These are phyloP conservation scores for Phrynocephalus versicolor DNA, from an alignment of 2,113 vertebrate species.

Conservation along the genomic window DNA sequence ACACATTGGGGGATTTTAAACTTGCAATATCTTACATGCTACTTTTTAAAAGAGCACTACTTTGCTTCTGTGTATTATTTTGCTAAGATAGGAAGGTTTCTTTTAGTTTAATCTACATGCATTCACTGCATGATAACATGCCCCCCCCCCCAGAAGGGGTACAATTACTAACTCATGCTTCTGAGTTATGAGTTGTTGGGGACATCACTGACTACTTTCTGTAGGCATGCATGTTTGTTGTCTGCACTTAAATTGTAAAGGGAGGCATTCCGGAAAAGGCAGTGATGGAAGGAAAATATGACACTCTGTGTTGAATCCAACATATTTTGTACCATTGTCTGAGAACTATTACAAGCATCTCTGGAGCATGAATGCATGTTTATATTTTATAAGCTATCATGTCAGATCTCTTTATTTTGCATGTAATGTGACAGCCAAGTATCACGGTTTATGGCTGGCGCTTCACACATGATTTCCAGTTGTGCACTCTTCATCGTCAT, in stretches of 20 bases:
- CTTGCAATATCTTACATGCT: background rate
- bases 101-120: background rate
- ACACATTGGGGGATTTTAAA: background rate
- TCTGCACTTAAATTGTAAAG: background rate
- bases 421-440: conserved; percentile 15
- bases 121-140: background rate
- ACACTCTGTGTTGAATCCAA: conserved; percentile 20
- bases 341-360: background rate
- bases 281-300: background rate
- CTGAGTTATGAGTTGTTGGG: background rate
- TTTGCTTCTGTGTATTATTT: background rate
- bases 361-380: background rate
- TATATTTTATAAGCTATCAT: conserved; percentile 14
- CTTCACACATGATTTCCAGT: conserved; percentile 45
- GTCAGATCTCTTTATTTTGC: conserved; percentile 27
- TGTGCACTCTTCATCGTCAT: conserved; percentile 19
- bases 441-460: conserved; percentile 27
- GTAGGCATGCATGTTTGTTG: background rate
- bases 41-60: background rate
- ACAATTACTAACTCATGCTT: no score
- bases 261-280: background rate
- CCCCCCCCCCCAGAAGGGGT: no score
- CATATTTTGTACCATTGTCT: conserved; percentile 14
- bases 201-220: background rate
- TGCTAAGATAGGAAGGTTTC: background rate